Conservation (phyloP, 1,140 invertebrate genomes). For the Hetaerina americana region DNA sequence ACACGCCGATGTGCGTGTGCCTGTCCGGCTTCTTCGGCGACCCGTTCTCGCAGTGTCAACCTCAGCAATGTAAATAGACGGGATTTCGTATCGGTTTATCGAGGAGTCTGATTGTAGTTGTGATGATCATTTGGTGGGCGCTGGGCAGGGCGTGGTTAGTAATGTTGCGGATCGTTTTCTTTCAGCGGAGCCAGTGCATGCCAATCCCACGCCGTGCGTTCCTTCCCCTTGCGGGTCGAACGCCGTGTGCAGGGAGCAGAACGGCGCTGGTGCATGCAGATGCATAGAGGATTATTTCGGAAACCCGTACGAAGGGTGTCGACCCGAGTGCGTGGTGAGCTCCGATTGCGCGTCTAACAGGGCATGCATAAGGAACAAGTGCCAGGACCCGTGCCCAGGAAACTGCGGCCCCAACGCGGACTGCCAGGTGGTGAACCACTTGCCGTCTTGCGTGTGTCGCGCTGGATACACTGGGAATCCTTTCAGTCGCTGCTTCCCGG, state of each 20-base stretch:
- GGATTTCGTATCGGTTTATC: no score
- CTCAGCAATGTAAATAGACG: slow-evolving; percentile 21
- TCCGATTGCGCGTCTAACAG: slow-evolving; percentile 26
- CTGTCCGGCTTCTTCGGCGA: slow-evolving; percentile 39
- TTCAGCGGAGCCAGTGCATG: not conserved
- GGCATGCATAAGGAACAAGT: slow-evolving; percentile 41
- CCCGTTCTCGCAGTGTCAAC: slow-evolving; percentile 39
- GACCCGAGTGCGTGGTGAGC: slow-evolving; percentile 23
- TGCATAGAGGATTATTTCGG: slow-evolving; percentile 40
- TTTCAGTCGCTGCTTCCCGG: slow-evolving; percentile 40
- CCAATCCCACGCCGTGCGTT: slow-evolving; percentile 28
- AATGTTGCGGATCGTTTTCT: slow-evolving; percentile 18
- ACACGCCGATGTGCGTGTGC: slow-evolving; percentile 49
- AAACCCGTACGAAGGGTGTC: slow-evolving; percentile 39
- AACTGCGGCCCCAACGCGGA: slow-evolving; percentile 38
- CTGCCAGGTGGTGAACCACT: slow-evolving; percentile 57
- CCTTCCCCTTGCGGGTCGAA: slow-evolving; percentile 43
- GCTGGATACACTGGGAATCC: slow-evolving; percentile 56
- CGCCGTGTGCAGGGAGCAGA: slow-evolving; percentile 34
- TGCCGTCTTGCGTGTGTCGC: slow-evolving; percentile 53
- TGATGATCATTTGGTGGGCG: slow-evolving; percentile 21
- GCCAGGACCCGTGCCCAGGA: slow-evolving; percentile 50
- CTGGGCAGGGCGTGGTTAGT: slow-evolving; percentile 11
- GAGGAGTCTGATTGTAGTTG: slow-evolving; percentile 19
- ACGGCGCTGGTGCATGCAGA: slow-evolving; percentile 32